Conservation (phyloP, 2,797 vertebrate species). For the Myripristis murdjan region DNA sequence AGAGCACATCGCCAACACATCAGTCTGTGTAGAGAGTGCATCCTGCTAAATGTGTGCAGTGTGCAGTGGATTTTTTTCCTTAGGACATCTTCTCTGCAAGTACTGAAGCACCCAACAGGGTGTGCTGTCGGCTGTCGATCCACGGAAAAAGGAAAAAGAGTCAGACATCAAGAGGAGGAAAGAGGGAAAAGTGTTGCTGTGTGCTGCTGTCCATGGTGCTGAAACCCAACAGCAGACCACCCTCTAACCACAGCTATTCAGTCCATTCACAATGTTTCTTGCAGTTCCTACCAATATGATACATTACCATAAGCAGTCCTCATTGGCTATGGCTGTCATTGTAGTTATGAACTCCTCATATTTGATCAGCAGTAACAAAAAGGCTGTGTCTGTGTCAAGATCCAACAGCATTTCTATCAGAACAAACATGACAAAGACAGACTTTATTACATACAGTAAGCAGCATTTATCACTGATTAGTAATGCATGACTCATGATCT, state of each 20-base stretch:
- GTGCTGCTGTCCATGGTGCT: slow-evolving; percentile 86
- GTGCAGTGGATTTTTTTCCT: not conserved
- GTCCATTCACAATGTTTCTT: not conserved
- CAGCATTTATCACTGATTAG: not conserved
- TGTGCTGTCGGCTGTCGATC: slow-evolving; percentile 41
- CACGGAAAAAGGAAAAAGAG: slow-evolving; percentile 38
- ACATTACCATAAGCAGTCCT: not conserved
- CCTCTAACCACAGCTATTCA: slow-evolving; percentile 62
- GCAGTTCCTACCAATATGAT: not conserved
- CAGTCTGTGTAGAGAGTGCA: too few relatives aligned
- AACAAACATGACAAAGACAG: slow-evolving; percentile 7
- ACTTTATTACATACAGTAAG: slow-evolving; percentile 38
- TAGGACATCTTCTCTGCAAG: slow-evolving; percentile 12
- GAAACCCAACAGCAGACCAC: slow-evolving; percentile 81
- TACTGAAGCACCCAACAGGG: slow-evolving; percentile 59
- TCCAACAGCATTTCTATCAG: not conserved
- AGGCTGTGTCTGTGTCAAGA: not conserved
- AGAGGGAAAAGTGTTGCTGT: slow-evolving; percentile 47
- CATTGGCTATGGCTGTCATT: not conserved
- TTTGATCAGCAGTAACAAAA: too few relatives aligned
- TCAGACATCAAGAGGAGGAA: slow-evolving; percentile 67
- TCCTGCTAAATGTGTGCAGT: not conserved
- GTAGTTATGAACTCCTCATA: too few relatives aligned
- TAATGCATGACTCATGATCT: not conserved
- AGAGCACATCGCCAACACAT: too few relatives aligned